Evolutionary conservation across 2,797 vertebrate species (phyloP).

Genomic region (Halcyon badia): DNA sequence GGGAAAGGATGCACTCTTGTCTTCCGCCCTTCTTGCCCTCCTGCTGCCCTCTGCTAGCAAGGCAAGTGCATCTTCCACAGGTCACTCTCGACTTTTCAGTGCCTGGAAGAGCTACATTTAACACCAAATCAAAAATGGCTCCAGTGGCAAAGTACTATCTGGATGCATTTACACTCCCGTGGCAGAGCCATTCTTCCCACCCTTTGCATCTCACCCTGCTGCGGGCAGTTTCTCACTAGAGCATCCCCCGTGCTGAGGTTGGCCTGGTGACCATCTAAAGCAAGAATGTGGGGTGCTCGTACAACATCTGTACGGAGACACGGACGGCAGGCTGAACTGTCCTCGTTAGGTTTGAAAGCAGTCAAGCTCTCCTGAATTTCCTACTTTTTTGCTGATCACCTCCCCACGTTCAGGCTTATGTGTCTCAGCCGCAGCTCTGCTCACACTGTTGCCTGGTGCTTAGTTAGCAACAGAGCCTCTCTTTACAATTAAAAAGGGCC

Average conservation of each 20-base stretch:
- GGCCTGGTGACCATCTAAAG: neutral
- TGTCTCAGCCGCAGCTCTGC: neutral
- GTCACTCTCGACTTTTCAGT: neutral
- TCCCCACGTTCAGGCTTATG: fast-evolving
- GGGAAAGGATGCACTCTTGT: fast-evolving
- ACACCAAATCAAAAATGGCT: neutral
- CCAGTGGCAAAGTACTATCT: neutral
- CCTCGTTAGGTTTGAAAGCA: neutral
- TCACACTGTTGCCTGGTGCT: neutral
- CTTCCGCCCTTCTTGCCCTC: neutral
- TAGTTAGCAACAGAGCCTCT: neutral
- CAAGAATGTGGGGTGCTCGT: neutral
- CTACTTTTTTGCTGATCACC: neutral
- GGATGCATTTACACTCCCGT: neutral
- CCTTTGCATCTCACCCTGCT: neutral
- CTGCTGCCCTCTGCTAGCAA: neutral
- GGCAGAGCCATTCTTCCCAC: neutral
- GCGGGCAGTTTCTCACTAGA: neutral
- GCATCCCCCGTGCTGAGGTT: too few relatives aligned
- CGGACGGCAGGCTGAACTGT: neutral
- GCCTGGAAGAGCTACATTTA: neutral
- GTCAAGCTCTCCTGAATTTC: neutral
- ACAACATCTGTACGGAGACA: neutral
- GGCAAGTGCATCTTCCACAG: neutral
- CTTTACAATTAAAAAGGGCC: neutral